Evolutionary conservation across 2,113 vertebrate genomes (phyloP), one percentile per base, ranked within the genome.

Genomic region (Scomber scombrus): DNA sequence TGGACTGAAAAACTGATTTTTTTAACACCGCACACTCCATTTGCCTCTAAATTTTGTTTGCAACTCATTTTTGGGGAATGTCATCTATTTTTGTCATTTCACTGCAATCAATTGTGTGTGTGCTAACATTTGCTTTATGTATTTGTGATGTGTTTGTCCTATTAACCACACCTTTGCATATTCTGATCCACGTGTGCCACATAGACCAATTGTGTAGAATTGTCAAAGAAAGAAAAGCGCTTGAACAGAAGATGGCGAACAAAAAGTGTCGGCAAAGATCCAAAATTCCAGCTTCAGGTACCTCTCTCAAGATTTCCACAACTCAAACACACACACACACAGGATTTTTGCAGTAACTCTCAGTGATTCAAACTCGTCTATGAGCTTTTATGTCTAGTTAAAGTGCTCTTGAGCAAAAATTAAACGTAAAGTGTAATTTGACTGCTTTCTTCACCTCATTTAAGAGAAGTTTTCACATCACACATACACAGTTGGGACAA

Each of bases 221-320:
- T 99, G 95, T 96, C 97, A 97, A 99, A 99, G 97, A 99, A 99
- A 98, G 98, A 99, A 94, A 99, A 99, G 94, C 96, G 98, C 84
- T 95, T 97, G 93, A 97, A 97, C 64, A 98, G 97, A 97, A 97
- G 98, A 95, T 99, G 98, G 98, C 98, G 98, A 97, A 99, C 98
- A 96, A 99, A 99, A 97, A 99, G 98, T 96, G 97, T 99, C 95
- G 97, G 97, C 96, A 99, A 99, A 99, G 97, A 99, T 92, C 94
- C 97, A 95, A 99, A 99, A 98, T 97, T 97, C 95, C 98, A 98
- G 90, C 97, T 99, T 89, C 97, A 99, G 98, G 98, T 99, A 99
- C 95, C 82, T 87, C 40, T 66, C 63, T 84, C 88, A 21, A 72
- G 29, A 76, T 50, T 65, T 81, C 47, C 54, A 47, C 45, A 1